Evolutionary conservation across 2,113 vertebrate species (phyloP), one percentile per base, ranked within the genome.

Genomic region (Zosterops japonicus): DNA sequence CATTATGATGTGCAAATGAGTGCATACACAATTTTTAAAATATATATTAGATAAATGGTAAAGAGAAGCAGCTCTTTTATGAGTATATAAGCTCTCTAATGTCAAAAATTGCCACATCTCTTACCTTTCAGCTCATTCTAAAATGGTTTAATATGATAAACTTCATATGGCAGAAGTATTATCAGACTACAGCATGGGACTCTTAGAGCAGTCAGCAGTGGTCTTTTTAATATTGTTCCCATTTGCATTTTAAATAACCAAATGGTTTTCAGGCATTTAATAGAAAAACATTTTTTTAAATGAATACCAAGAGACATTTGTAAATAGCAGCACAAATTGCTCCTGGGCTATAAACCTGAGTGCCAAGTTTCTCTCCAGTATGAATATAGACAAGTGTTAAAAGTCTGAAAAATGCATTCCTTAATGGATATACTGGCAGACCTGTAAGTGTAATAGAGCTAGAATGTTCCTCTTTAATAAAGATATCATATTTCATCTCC

Each of bases 261-360:
- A 95, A 90, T 96, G 92, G 91, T 94, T 94, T 89, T 80, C 95
- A 95, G 87, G 57, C 96, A 93, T 97, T 97, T 97, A 97, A 98
- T 92, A 96, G 94, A 93, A 95, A 92, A 95, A 82, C 92, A 96
- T 97, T 96, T 94, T 88, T 97, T 96, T 80, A 96, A 93, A 96
- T 97, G 91, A 97, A 97, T 95, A 96, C 85, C 96, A 96, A 91
- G 97, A 97, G 97, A 97, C 96, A 94, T 97, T 97, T 95, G 95
- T 96, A 96, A 96, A 96, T 77, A 96, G 94, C 97, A 95, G 95
- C 97, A 97, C 92, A 97, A 97, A 98, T 97, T 93, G 94, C 95
- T 96, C 86, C 65, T 93, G 83, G 97, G 87, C 93, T 97, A 93
- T 96, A 97, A 97, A 96, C 95, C 85, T 94, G 90, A 95, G 94